A percentile compares a stretch with the other conserved stretches of the same genome.
Evolutionary conservation across 2,888 invertebrate genomes (phyloP).

Genomic region (Eupeodes latifasciatus): DNA sequence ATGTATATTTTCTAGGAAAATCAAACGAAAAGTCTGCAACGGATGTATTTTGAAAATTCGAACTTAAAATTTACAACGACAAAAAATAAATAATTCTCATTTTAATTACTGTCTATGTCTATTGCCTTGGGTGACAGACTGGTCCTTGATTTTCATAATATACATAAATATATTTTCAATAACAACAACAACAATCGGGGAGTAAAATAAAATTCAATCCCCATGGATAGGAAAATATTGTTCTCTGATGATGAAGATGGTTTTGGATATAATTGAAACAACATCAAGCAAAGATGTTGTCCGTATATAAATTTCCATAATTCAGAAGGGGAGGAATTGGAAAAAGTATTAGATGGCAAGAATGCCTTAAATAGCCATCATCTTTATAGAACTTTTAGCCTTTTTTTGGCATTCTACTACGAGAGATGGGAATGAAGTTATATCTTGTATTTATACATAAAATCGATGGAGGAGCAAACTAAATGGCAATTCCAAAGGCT

Average conservation of each 20-base stretch:
- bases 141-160: conserved; percentile 25
- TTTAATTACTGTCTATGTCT: conserved; percentile 46
- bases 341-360: conserved; percentile 11
- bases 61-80: conserved; percentile 4
- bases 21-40: too few relatives aligned
- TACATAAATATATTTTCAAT: neutral
- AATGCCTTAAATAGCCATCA: conserved; percentile 17
- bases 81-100: neutral
- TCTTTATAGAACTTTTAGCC: neutral
- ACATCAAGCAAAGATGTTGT: conserved; percentile 54
- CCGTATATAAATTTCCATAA: conserved; percentile 56
- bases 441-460: neutral
- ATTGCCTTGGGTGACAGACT: conserved; percentile 24
- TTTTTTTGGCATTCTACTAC: conserved; percentile 1
- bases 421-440: conserved; percentile 18
- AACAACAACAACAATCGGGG: neutral
- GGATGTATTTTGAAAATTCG: neutral
- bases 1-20: conserved; percentile 34
- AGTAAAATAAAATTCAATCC: conserved; percentile 11
- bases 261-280: conserved; percentile 47
- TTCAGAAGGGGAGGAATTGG: conserved; percentile 9
- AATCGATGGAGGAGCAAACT: neutral
- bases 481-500: conserved; percentile 16
- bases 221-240: conserved; percentile 15
- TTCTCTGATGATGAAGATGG: conserved; percentile 12